Base-by-base conservation (phyloP, 30 jellyfish, hydroid and myxozoan genomes). In the Aurelia sp. region DNA sequence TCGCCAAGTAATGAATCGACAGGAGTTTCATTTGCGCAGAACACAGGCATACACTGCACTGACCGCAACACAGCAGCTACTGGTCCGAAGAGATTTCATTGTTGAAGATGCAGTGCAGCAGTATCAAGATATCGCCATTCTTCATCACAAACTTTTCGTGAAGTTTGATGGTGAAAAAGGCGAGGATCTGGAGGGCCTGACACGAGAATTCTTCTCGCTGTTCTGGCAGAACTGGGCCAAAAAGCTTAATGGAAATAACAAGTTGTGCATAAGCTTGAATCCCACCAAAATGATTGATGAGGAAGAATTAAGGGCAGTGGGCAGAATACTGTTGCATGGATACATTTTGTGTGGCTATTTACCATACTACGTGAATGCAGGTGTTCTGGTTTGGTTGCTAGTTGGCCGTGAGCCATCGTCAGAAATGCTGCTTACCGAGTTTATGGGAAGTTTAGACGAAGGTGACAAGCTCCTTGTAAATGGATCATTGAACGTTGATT, bases 191-290 rank as follows among this genome's bases (percentile, higher is more conserved):
- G n/a, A n/a, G n/a, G n/a, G n/a, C n/a, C n/a, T n/a, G n/a, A n/a
- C n/a, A n/a, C n/a, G n/a, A n/a, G n/a, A n/a, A n/a, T n/a, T n/a
- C n/a, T n/a, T n/a, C 50, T 72, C 67, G 19, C 83, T 21, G 69
- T 72, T 72, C 50, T 72, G 83, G 83, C 66, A 27, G 86, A 75
- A 75, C 3, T 75, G 31, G 86, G 64, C 71, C 27, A 60, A 59
- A n/a, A 27, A 59, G 31, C 64, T 75, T 57, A 59, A 62, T 27
- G 86, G 86, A 4, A 57, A 10, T 75, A 61, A 75, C 51, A 75
- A 75, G 62, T 9, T 75, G 35, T 75, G 51, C 76, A 59, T 47
- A 17, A 61, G 15, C 23, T 51, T 75, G 76, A 61, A n/a, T 47
- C 76, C 86, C 22, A 61, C 27, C 76, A 55, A 63, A 22, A 31